These are phyloP conservation scores for Carassius auratus DNA, from an alignment of 2,113 vertebrate genomes.

Conservation along the genomic window DNA sequence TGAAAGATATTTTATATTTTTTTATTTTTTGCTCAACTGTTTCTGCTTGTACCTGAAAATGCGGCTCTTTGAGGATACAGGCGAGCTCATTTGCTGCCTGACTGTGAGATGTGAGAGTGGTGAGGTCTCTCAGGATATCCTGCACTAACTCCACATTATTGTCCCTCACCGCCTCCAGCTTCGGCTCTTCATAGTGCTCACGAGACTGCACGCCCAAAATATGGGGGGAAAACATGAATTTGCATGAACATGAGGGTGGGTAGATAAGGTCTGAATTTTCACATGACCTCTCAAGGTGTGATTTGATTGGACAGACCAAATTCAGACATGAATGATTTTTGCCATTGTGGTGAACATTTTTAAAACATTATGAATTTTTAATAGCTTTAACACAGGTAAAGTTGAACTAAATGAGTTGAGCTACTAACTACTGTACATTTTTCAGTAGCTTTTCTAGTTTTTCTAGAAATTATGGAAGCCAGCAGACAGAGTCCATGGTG, in stretches of 20 bases:
- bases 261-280: neutral
- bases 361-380: neutral
- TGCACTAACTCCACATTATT: constrained; percentile 94
- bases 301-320: neutral
- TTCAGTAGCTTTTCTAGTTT: neutral
- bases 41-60: constrained; percentile 85
- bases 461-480: too few relatives aligned
- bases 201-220: constrained; percentile 77
- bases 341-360: neutral
- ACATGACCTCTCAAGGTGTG: neutral
- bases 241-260: neutral
- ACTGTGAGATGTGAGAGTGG: constrained; percentile 75
- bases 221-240: neutral
- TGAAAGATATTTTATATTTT: neutral
- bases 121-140: constrained; percentile 91
- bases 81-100: constrained; percentile 82
- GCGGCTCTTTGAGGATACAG: constrained; percentile 89
- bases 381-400: neutral
- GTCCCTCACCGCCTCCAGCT: constrained; percentile 91
- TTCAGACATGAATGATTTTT: neutral
- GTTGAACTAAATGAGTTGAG: neutral
- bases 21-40: neutral
- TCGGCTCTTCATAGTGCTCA: constrained; percentile 88
- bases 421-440: neutral
- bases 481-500: too few relatives aligned